Conservation (phyloP, 2,797 vertebrate species). For the Acrocephalus scirpaceus region DNA sequence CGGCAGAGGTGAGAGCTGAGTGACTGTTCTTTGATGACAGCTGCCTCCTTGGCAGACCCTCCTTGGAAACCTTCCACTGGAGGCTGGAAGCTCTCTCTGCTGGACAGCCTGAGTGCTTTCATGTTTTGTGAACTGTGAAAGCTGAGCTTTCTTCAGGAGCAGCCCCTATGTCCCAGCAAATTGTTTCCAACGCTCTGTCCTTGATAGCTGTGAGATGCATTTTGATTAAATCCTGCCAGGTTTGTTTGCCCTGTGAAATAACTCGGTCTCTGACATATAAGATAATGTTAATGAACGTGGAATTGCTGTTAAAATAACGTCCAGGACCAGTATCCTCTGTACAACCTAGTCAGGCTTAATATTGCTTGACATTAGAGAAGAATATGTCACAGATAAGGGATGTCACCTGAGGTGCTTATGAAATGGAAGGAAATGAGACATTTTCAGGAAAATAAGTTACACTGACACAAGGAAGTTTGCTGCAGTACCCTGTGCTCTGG, state of each 20-base stretch:
- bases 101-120: not conserved
- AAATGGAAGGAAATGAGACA: not conserved
- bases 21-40: conserved; percentile 20
- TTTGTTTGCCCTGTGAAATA: not conserved
- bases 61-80: conserved; percentile 4
- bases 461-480: not conserved
- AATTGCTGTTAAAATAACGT: not conserved
- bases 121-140: not conserved
- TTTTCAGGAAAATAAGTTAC: not conserved
- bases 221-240: not conserved
- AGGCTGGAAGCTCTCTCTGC: not conserved
- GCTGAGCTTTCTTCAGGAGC: conserved; percentile 7
- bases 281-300: not conserved
- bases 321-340: not conserved
- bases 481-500: not conserved
- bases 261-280: not conserved
- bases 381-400: not conserved
- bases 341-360: not conserved
- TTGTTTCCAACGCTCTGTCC: not conserved
- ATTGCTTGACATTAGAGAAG: not conserved
- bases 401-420: not conserved
- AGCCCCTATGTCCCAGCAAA: not conserved
- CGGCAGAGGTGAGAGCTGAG: conserved; percentile 25
- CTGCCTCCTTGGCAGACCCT: conserved; percentile 10
- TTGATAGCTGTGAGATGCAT: not conserved